A percentile compares a stretch with the other conserved stretches of the same genome.
These are phyloP conservation scores for Passer domesticus DNA, from an alignment of 2,113 vertebrate genomes.

Conservation along the genomic window DNA sequence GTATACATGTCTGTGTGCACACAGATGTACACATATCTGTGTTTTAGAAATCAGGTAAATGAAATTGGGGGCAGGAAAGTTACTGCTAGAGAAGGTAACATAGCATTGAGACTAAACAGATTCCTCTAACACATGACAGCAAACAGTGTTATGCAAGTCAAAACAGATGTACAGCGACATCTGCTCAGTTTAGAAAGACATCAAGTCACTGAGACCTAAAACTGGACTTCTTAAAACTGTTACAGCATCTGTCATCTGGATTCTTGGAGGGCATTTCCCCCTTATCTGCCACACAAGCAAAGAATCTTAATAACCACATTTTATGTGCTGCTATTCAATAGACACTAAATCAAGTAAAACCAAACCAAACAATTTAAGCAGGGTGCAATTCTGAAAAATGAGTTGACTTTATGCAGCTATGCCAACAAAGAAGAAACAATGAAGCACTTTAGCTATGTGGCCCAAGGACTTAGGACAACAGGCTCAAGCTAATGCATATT, in stretches of 20 bases:
- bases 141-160: neutral
- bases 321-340: neutral
- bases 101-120: neutral
- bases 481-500: neutral
- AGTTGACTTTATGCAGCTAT: neutral
- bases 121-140: neutral
- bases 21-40: neutral
- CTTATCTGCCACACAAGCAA: neutral
- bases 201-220: constrained; percentile 1
- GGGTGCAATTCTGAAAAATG: neutral
- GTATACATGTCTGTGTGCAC: neutral
- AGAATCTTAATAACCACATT: neutral
- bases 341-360: neutral
- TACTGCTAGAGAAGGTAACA: neutral
- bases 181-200: constrained; percentile 21
- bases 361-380: neutral
- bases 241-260: neutral
- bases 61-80: neutral
- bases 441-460: neutral
- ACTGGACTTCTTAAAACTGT: constrained; percentile 8
- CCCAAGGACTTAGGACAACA: neutral
- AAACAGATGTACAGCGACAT: constrained; percentile 2
- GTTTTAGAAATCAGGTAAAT: neutral
- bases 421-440: neutral
- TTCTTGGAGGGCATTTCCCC: neutral